phyloP scores from a whole-genome alignment of 2,888 invertebrate genomes.

The Macaria liturata region DNA sequence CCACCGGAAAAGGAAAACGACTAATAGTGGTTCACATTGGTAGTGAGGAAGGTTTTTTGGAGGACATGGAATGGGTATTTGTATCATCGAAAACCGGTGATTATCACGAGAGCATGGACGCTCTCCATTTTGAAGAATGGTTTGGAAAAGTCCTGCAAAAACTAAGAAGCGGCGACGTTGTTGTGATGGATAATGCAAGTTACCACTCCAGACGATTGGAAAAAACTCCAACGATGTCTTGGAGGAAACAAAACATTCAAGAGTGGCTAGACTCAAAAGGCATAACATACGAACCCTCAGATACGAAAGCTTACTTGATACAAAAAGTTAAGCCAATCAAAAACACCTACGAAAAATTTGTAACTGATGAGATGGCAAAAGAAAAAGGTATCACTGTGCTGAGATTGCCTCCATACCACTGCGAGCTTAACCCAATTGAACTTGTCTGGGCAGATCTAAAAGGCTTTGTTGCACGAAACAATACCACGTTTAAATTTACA shows the following conservation, averaged over 20 bases:
- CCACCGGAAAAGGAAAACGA: not conserved
- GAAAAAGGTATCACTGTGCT: constrained; percentile 1
- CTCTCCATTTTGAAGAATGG: constrained; percentile 2
- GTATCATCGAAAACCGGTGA: not conserved
- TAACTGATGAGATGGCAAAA: constrained; percentile 10
- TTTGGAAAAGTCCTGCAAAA: constrained; percentile 1
- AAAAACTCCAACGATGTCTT: constrained; percentile 3
- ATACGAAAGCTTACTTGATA: constrained; percentile 1
- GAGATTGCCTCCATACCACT: constrained; percentile 9
- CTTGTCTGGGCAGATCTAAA: no score
- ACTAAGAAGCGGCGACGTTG: not conserved
- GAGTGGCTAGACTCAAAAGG: constrained; percentile 8
- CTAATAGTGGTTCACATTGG: not conserved
- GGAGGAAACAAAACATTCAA: constrained; percentile 10
- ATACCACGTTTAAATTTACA: no score
- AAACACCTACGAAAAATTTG: constrained; percentile 8
- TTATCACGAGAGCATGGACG: constrained; percentile 1
- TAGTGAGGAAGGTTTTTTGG: not conserved
- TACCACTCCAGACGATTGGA: constrained; percentile 18
- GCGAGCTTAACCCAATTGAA: constrained; percentile 3
- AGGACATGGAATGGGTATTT: not conserved
- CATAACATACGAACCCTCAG: constrained; percentile 11
- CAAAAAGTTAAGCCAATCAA: constrained; percentile 7
- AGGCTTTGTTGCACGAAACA: no score
- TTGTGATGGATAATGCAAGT: constrained; percentile 19